Evolutionary conservation across 2,888 invertebrate species (phyloP).

Genomic region (Eristalis intricaria): DNA sequence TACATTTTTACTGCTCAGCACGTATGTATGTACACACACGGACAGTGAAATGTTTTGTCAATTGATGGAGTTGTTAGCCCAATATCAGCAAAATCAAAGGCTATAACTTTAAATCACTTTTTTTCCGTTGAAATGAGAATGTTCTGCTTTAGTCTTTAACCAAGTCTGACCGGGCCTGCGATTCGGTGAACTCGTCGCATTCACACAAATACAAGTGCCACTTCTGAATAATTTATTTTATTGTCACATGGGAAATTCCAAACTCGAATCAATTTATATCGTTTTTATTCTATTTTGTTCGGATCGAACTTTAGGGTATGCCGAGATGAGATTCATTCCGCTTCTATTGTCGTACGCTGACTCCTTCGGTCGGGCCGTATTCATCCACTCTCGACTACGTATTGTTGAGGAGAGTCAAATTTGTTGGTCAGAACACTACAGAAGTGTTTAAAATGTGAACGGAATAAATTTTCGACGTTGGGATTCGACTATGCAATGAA

Average conservation of each 20-base stretch:
- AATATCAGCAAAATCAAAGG: conserved; percentile 20
- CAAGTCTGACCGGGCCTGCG: conserved; percentile 25
- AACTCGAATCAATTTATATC: conserved; percentile 70
- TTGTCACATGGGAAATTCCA: conserved; percentile 67
- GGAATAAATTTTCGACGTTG: conserved; percentile 60
- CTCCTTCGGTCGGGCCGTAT: conserved; percentile 34
- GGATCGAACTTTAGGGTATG: conserved; percentile 57
- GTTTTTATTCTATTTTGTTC: conserved; percentile 63
- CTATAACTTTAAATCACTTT: conserved; percentile 37
- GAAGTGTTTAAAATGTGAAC: conserved; percentile 64
- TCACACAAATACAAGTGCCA: conserved; percentile 44
- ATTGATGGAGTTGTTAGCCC: neutral
- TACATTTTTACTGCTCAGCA: neutral
- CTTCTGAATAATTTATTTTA: conserved; percentile 70
- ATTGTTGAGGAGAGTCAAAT: conserved; percentile 50
- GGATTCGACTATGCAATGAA: conserved; percentile 46
- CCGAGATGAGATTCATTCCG: conserved; percentile 54
- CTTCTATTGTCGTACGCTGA: conserved; percentile 36
- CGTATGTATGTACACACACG: neutral
- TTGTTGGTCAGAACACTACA: conserved; percentile 46
- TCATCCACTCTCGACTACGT: conserved; percentile 40
- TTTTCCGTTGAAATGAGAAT: conserved; percentile 35
- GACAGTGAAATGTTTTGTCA: neutral
- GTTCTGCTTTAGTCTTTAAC: conserved; percentile 21
- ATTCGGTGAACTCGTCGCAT: conserved; percentile 57